Evolutionary conservation across 2,888 invertebrate genomes (phyloP).

Genomic region (Bombyx huttoni): DNA sequence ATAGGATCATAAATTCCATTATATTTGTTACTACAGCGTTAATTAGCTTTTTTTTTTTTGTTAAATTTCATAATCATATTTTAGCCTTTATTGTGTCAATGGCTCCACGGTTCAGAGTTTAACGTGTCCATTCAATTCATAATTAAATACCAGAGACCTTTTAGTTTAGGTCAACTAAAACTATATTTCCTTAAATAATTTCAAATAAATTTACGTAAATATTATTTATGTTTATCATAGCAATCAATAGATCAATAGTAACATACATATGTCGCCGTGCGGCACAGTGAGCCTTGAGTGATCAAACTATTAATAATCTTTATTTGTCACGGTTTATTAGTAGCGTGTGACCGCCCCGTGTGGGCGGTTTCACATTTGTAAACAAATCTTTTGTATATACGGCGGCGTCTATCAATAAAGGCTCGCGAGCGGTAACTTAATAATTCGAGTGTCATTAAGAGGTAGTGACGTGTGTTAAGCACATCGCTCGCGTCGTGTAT

Average conservation of each 20-base stretch:
- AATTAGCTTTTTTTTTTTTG: constrained; percentile 13
- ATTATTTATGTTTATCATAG: too few relatives aligned
- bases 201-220: not conserved
- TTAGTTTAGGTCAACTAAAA: constrained; percentile 6
- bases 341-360: constrained; percentile 29
- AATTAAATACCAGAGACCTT: constrained; percentile 16
- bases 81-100: constrained; percentile 11
- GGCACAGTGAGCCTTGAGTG: too few relatives aligned
- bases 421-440: not conserved
- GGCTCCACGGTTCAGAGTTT: constrained; percentile 14
- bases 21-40: constrained; percentile 9
- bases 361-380: constrained; percentile 34
- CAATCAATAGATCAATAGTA: too few relatives aligned
- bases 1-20: constrained; percentile 18
- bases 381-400: constrained; percentile 27
- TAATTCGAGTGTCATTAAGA: not conserved
- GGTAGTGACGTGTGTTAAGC: constrained; percentile 48
- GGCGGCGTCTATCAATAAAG: constrained; percentile 2
- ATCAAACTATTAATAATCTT: constrained; percentile 14
- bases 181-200: too few relatives aligned
- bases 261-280: not conserved
- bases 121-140: constrained; percentile 15
- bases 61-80: constrained; percentile 8
- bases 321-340: constrained; percentile 8
- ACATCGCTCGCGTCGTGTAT: constrained; percentile 45